phyloP scores from a whole-genome alignment of 2,113 vertebrate species.

The Vidua chalybeata region DNA sequence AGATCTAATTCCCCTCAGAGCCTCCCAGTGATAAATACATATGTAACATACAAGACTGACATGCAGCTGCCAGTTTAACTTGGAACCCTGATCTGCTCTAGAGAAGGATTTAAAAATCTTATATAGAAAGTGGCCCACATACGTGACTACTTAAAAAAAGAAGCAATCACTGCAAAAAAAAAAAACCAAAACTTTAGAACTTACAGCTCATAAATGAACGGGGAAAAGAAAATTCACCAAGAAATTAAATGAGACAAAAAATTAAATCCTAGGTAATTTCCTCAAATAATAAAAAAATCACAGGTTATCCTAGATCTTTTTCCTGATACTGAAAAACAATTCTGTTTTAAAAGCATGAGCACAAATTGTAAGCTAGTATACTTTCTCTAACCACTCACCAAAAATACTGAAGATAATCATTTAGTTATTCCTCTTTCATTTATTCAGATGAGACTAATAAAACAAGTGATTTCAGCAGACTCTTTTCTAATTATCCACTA shows the following conservation, averaged over 20 bases:
- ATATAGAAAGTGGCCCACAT: neutral
- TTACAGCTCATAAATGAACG: accelerated
- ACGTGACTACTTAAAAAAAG: neutral
- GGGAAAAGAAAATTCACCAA: neutral
- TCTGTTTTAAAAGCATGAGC: neutral
- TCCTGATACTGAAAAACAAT: neutral
- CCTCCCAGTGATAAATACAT: neutral
- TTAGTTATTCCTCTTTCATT: neutral
- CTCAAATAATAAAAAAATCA: neutral
- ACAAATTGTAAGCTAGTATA: neutral
- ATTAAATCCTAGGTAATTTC: neutral
- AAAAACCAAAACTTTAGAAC: neutral
- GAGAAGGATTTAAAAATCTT: neutral
- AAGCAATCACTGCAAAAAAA: neutral
- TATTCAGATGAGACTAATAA: neutral
- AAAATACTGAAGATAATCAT: neutral
- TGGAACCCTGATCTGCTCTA: neutral
- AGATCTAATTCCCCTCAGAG: neutral
- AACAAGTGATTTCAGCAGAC: neutral
- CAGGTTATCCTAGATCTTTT: neutral
- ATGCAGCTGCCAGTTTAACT: neutral
- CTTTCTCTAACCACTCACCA: neutral
- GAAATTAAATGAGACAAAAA: neutral
- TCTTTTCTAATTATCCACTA: neutral
- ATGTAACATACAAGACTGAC: accelerated